phyloP scores from a whole-genome alignment of 2,888 invertebrate species.

The Cephus runcator region DNA sequence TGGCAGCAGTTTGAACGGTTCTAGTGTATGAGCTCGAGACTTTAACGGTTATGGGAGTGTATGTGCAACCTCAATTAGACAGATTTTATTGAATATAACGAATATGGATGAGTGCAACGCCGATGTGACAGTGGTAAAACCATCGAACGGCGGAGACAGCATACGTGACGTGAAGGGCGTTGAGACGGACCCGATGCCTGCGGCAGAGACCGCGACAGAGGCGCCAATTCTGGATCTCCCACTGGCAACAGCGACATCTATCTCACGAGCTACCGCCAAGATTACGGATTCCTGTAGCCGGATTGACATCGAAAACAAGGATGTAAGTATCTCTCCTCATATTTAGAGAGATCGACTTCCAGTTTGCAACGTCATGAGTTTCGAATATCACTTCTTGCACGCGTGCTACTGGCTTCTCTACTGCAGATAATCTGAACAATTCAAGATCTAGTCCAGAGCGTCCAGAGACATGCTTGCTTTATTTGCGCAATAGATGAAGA shows the following conservation, averaged over 20 bases:
- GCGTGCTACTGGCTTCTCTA: too few species aligned
- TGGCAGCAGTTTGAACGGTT: constrained; percentile 34
- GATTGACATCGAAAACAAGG: constrained; percentile 16
- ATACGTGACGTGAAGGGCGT: constrained; percentile 44
- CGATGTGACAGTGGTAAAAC: constrained; percentile 27
- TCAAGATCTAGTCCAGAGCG: too few species aligned
- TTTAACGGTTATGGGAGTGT: constrained; percentile 67
- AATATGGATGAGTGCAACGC: constrained; percentile 51
- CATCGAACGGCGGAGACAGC: constrained; percentile 27
- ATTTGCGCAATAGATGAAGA: too few species aligned
- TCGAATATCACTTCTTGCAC: too few species aligned
- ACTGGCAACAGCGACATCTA: background rate
- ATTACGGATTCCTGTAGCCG: background rate
- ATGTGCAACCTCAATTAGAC: constrained; percentile 48
- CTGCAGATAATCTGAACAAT: too few species aligned
- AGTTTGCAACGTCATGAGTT: too few species aligned
- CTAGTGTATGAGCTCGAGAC: constrained; percentile 32
- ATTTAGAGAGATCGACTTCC: too few species aligned
- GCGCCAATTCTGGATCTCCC: constrained; percentile 23
- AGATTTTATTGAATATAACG: constrained; percentile 47
- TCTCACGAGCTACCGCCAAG: background rate
- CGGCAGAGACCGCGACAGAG: constrained; percentile 47
- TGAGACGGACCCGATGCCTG: constrained; percentile 62
- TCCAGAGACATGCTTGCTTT: too few species aligned
- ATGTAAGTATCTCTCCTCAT: constrained; percentile 9